A percentile compares a stretch with the other conserved stretches of the same genome.
phyloP scores from a whole-genome alignment of 2,113 vertebrate species.

The Trichomycterus rosablanca region DNA sequence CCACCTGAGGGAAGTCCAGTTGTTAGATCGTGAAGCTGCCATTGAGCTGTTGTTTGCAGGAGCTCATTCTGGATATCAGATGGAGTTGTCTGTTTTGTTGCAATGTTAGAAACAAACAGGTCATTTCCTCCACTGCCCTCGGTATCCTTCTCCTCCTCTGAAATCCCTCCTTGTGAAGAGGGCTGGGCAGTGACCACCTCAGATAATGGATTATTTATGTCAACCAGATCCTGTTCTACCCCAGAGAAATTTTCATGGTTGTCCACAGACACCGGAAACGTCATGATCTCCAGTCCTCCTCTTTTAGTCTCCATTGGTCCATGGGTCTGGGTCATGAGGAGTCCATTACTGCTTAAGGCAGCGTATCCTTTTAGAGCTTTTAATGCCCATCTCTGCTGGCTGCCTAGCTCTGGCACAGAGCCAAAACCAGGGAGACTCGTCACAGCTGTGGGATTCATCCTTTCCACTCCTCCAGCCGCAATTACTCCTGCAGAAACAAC shows the following conservation, averaged over 20 bases:
- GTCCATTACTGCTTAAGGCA: slow-evolving; percentile 36
- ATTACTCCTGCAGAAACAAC: slow-evolving; percentile 53
- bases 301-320: slow-evolving; percentile 65
- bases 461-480: slow-evolving; percentile 40
- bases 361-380: slow-evolving; percentile 47
- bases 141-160: slow-evolving; percentile 51
- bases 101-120: slow-evolving; percentile 34
- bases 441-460: slow-evolving; percentile 38
- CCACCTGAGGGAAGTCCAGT: slow-evolving; percentile 35
- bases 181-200: slow-evolving; percentile 7
- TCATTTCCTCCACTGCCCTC: slow-evolving; percentile 61
- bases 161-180: slow-evolving; percentile 2
- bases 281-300: slow-evolving; percentile 62
- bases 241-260: slow-evolving; percentile 69
- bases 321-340: slow-evolving; percentile 18
- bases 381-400: slow-evolving; percentile 52
- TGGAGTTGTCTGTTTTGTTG: slow-evolving; percentile 14
- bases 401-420: slow-evolving; percentile 39
- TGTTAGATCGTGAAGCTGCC: slow-evolving; percentile 57
- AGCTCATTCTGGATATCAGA: slow-evolving; percentile 38
- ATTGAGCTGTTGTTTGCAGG: slow-evolving; percentile 56
- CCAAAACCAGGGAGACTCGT: slow-evolving; percentile 44
- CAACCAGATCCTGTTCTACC: slow-evolving; percentile 60
- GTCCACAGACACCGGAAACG: slow-evolving; percentile 55
- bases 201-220: slow-evolving; percentile 38